Conservation (phyloP, 2,113 vertebrate species). For the Tonatia bakeri region DNA sequence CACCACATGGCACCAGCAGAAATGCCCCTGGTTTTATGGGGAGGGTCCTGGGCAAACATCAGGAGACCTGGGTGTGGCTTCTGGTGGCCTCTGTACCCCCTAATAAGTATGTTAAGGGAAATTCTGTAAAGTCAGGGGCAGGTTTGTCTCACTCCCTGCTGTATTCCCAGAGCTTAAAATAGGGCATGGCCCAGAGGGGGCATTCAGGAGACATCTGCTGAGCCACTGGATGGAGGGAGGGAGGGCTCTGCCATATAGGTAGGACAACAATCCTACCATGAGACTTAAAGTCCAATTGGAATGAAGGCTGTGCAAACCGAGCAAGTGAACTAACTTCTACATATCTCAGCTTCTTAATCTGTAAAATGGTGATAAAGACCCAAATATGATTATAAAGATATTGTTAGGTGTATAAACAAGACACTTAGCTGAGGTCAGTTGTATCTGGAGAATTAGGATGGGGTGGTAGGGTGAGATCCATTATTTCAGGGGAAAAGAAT, state of each 20-base stretch:
- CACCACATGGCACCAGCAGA: not conserved
- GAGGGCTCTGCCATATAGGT: not conserved
- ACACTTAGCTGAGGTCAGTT: not conserved
- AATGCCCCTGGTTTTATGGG: not conserved
- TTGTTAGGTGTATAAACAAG: not conserved
- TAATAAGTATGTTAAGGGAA: not conserved
- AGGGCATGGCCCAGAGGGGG: not conserved
- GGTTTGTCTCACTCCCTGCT: not conserved
- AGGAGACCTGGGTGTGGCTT: not conserved
- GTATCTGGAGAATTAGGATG: not conserved
- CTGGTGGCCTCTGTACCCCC: not conserved
- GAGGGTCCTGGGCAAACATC: not conserved
- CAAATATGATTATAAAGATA: not conserved
- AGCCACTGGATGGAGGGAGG: not conserved
- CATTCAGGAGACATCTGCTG: not conserved
- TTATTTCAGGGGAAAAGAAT: too few relatives aligned
- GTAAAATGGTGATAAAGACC: not conserved
- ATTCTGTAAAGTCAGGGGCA: not conserved
- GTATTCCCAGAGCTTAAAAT: not conserved
- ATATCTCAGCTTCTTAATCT: not conserved
- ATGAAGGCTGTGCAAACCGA: not conserved
- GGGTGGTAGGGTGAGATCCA: not conserved
- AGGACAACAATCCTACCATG: not conserved
- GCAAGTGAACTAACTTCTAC: not conserved
- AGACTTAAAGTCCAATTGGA: not conserved